Evolutionary conservation across 2,113 vertebrate species (phyloP).

Genomic region (Brevimyrus niger): DNA sequence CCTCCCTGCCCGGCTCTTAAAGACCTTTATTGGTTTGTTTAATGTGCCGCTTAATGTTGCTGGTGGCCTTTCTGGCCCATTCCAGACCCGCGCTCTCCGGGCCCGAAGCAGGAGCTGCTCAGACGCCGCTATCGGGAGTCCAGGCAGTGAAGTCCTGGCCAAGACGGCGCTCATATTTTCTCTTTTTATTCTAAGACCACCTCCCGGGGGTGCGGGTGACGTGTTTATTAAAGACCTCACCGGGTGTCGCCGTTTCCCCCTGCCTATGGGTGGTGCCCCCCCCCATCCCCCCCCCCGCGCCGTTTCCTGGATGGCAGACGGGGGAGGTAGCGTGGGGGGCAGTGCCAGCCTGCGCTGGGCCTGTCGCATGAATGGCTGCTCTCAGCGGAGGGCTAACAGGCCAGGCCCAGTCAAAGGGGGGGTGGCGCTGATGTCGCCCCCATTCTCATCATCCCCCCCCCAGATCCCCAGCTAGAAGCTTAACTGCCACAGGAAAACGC

Average conservation of each 20-base stretch:
- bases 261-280: conserved; percentile 37
- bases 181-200: neutral
- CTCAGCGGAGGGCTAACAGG: neutral
- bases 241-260: neutral
- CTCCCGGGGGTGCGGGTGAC: neutral
- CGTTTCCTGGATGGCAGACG: conserved; percentile 72
- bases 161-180: neutral
- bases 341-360: conserved; percentile 5
- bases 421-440: too few species aligned
- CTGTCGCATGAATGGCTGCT: neutral
- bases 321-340: conserved; percentile 7
- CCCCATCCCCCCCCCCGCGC: conserved; percentile 55
- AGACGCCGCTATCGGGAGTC: neutral
- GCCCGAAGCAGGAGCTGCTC: too few species aligned
- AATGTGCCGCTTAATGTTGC: conserved; percentile 33
- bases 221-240: neutral
- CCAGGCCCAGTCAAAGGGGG: neutral
- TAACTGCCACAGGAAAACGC: neutral
- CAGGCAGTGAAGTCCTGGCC: neutral
- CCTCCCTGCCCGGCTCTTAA: conserved; percentile 28
- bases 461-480: neutral
- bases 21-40: conserved; percentile 45
- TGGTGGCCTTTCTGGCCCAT: neutral
- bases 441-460: neutral
- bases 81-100: neutral